A percentile compares a stretch with the other conserved stretches of the same genome.
These are phyloP conservation scores for Sebastes minor DNA, from an alignment of 2,797 vertebrate genomes.

Conservation along the genomic window DNA sequence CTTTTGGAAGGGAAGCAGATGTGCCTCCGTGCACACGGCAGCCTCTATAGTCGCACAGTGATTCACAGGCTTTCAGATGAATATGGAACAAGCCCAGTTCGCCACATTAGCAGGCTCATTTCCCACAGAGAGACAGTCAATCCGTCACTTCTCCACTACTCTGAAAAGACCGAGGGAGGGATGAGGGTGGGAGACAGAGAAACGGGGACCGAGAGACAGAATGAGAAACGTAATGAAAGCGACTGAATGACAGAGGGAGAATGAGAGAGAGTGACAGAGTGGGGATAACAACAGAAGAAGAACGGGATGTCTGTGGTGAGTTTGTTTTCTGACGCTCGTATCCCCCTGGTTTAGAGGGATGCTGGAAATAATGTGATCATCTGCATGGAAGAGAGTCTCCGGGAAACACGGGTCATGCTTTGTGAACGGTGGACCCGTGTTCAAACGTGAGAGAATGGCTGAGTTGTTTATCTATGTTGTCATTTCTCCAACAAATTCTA, in stretches of 20 bases:
- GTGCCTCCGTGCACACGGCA: slow-evolving; percentile 50
- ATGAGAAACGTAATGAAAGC: slow-evolving; percentile 36
- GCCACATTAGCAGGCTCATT: slow-evolving; percentile 77
- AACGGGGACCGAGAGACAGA: slow-evolving; percentile 2
- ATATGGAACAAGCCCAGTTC: slow-evolving; percentile 74
- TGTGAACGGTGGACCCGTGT: slow-evolving; percentile 3
- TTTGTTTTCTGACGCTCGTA: slow-evolving; percentile 29
- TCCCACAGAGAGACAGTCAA: slow-evolving; percentile 69
- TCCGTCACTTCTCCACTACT: slow-evolving; percentile 55
- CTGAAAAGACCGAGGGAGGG: slow-evolving; percentile 29
- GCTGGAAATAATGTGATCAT: slow-evolving; percentile 45
- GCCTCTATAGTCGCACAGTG: slow-evolving; percentile 38
- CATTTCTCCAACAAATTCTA: slow-evolving; percentile 25
- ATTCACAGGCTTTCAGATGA: slow-evolving; percentile 69
- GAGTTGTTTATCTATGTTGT: slow-evolving; percentile 19
- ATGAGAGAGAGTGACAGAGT: slow-evolving; percentile 13
- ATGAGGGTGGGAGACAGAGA: background rate
- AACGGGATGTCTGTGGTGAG: background rate
- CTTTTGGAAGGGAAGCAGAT: slow-evolving; percentile 60
- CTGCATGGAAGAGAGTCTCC: slow-evolving; percentile 33
- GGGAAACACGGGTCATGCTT: slow-evolving; percentile 16
- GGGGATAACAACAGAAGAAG: slow-evolving; percentile 13
- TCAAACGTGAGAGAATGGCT: background rate
- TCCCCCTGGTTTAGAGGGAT: slow-evolving; percentile 17
- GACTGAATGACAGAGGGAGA: slow-evolving; percentile 17